Evolutionary conservation across 2,797 vertebrate species (phyloP).

Genomic region (Schizopygopsis malacanthus): DNA sequence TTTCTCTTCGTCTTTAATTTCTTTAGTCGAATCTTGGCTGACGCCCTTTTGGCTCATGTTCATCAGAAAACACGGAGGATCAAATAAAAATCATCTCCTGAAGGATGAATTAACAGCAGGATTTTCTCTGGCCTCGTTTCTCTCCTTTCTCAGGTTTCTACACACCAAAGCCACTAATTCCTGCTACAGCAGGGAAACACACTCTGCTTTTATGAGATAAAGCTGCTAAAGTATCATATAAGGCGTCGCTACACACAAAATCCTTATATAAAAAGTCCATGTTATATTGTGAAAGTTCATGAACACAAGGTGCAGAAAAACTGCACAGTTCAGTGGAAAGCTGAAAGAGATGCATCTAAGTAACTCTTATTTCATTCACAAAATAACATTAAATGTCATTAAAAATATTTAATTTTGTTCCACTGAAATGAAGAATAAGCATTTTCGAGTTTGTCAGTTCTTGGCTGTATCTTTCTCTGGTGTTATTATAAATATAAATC

Average conservation of each 20-base stretch:
- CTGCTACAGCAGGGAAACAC: background rate
- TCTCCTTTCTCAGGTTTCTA: background rate
- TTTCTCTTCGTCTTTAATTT: background rate
- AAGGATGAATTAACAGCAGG: conserved; percentile 34
- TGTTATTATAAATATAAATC: background rate
- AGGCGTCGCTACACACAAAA: background rate
- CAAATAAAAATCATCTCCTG: conserved; percentile 22
- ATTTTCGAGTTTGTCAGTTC: background rate
- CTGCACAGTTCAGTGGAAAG: background rate
- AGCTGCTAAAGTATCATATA: background rate
- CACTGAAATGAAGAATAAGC: background rate
- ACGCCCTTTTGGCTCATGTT: conserved; percentile 21
- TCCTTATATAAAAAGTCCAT: too few relatives aligned
- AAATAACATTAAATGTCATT: background rate
- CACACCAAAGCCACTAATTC: background rate
- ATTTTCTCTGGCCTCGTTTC: conserved; percentile 35
- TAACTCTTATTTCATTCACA: background rate
- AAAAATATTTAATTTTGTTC: background rate
- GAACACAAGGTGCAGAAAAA: background rate
- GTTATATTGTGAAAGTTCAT: background rate
- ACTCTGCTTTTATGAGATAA: too few relatives aligned
- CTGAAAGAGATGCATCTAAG: background rate
- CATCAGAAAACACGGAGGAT: conserved; percentile 41
- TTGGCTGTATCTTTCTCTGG: background rate
- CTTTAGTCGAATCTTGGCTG: conserved; percentile 25